Evolutionary conservation across 1,140 invertebrate genomes (phyloP).

Genomic region (Leptonema lineaticorne): DNA sequence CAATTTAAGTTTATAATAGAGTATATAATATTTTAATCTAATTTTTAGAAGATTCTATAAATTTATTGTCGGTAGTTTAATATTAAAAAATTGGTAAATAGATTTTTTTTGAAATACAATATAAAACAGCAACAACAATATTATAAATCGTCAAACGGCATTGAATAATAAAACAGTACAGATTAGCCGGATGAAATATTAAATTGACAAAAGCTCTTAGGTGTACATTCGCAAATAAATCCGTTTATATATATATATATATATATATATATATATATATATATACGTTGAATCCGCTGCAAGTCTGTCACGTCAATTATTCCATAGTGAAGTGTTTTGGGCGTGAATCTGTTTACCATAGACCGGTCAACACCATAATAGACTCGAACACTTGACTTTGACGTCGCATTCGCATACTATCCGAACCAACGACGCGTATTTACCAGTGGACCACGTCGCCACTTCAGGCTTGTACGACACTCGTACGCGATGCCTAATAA

Average conservation of each 20-base stretch:
- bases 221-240: neutral
- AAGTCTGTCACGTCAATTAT: constrained; percentile 30
- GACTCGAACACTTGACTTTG: constrained; percentile 17
- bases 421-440: neutral
- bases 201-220: neutral
- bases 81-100: too few species aligned
- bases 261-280: neutral
- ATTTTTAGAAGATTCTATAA: too few species aligned
- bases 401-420: neutral
- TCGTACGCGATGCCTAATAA: neutral
- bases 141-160: too few species aligned
- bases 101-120: too few species aligned
- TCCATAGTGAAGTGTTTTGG: constrained; percentile 11
- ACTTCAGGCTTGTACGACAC: too few species aligned
- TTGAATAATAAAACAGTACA: too few species aligned
- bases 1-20: too few species aligned
- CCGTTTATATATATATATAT: neutral
- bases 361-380: constrained; percentile 24
- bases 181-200: too few species aligned
- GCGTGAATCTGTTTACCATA: constrained; percentile 20
- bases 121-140: too few species aligned
- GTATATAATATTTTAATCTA: too few species aligned
- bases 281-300: too few species aligned
- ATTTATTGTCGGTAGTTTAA: too few species aligned
- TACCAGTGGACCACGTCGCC: neutral